A percentile compares a stretch with the other conserved stretches of the same genome.
These are phyloP conservation scores for Crocuta crocuta DNA, from an alignment of 2,113 vertebrate species.

Conservation along the genomic window DNA sequence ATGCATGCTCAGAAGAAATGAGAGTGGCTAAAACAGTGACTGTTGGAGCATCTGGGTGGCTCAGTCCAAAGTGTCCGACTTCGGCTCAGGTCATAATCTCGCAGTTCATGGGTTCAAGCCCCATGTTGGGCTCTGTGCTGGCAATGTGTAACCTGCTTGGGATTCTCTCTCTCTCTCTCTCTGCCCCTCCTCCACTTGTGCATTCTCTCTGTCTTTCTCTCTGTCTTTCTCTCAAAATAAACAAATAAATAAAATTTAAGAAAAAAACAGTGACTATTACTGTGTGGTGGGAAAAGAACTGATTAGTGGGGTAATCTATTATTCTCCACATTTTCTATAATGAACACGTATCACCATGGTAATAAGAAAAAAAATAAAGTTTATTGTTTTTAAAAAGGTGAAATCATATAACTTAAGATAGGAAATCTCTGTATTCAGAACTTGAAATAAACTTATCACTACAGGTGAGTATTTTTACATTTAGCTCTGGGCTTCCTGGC, in stretches of 20 bases:
- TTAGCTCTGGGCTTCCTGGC: constrained; percentile 18
- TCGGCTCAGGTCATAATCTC: no score
- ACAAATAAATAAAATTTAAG: no score
- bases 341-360: neutral
- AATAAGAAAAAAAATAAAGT: constrained; percentile 16
- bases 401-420: constrained; percentile 18
- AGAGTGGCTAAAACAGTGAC: neutral
- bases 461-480: neutral
- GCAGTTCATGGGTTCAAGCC: no score
- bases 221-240: no score
- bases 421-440: neutral
- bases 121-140: no score
- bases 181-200: no score
- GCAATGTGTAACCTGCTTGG: no score
- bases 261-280: neutral
- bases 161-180: no score
- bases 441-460: constrained; percentile 48
- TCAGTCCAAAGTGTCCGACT: no score
- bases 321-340: constrained; percentile 8
- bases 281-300: neutral
- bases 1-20: neutral
- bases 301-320: neutral
- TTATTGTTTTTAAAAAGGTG: neutral
- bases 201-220: no score
- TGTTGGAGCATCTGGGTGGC: neutral